Conservation (phyloP, 1,140 invertebrate species). For the Galendromus occidentalis region DNA sequence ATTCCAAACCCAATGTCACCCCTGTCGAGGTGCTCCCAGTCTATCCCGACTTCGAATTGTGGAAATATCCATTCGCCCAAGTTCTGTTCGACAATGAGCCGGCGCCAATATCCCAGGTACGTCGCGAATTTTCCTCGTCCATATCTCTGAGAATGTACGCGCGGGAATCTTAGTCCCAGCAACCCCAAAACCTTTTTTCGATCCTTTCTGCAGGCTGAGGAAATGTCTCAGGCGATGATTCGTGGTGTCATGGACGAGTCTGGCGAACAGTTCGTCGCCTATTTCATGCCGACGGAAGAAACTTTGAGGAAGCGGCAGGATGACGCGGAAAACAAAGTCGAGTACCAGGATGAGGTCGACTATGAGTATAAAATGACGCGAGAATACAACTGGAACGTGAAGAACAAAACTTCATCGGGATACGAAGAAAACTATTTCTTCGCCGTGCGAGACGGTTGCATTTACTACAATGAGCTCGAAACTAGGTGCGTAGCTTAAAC, state of each 20-base stretch:
- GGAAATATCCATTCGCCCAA: constrained; percentile 94
- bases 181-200: constrained; percentile 9
- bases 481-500: constrained; percentile 39
- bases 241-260: constrained; percentile 66
- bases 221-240: constrained; percentile 98
- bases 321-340: constrained; percentile 51
- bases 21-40: constrained; percentile 73
- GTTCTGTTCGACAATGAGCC: constrained; percentile 97
- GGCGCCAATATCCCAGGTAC: constrained; percentile 38
- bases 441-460: constrained; percentile 63
- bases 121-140: too few species aligned
- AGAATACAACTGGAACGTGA: constrained; percentile 96
- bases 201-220: constrained; percentile 49
- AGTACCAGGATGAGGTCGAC: constrained; percentile 74
- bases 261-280: constrained; percentile 95
- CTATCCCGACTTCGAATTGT: constrained; percentile 86
- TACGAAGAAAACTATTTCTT: constrained; percentile 98
- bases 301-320: constrained; percentile 65
- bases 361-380: constrained; percentile 88
- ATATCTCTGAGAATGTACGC: too few species aligned
- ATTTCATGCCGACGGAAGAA: constrained; percentile 83
- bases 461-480: constrained; percentile 93
- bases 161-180: too few species aligned
- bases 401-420: constrained; percentile 88
- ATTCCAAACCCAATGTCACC: constrained; percentile 77